Conservation (phyloP, 2,113 vertebrate genomes). For the Noctilio leporinus region DNA sequence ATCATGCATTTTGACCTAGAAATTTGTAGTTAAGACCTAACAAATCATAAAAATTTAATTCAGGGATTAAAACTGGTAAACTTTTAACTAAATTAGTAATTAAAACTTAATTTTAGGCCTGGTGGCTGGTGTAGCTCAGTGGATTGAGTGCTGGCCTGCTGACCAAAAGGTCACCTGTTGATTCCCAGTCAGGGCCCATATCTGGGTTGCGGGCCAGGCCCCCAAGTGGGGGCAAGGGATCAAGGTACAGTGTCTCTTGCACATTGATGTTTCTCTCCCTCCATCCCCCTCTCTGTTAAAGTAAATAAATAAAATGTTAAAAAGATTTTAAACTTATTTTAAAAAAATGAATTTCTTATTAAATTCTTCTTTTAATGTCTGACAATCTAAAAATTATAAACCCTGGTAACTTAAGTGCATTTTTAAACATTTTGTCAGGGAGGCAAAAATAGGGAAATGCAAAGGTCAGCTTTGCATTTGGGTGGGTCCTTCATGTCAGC, state of each 20-base stretch:
- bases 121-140: no score
- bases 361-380: not conserved
- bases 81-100: slow-evolving; percentile 27
- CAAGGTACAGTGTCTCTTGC: no score
- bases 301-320: no score
- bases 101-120: slow-evolving; percentile 19
- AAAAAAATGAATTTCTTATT: not conserved
- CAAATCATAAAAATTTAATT: not conserved
- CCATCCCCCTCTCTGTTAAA: no score
- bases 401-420: not conserved
- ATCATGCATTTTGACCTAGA: slow-evolving; percentile 23
- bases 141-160: no score
- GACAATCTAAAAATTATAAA: not conserved
- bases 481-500: not conserved
- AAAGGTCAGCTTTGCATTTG: slow-evolving; percentile 8
- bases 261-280: no score
- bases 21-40: not conserved
- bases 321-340: not conserved
- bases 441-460: not conserved
- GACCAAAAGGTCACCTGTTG: no score
- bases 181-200: no score
- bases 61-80: slow-evolving; percentile 36
- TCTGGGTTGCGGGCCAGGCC: no score
- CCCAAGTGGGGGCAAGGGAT: no score
- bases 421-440: not conserved